Base-by-base conservation (phyloP, 2,113 vertebrate genomes). In the Xenopus laevis region DNA sequence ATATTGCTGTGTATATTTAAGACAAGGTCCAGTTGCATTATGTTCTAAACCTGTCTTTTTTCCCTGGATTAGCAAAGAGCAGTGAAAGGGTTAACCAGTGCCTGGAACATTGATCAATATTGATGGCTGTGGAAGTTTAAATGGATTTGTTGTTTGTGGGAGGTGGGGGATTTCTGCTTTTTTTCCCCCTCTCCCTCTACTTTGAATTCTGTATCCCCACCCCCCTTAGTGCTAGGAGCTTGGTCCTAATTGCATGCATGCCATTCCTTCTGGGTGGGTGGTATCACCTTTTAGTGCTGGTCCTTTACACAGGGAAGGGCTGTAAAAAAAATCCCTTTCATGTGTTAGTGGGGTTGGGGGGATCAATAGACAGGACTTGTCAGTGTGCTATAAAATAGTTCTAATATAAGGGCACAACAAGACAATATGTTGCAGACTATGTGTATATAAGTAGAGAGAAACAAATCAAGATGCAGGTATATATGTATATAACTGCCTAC, bases 201-300 rank as follows among this genome's bases (percentile, higher is more conserved):
- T 88, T 84, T 86, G 86, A 85, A 84, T 85, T 86, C 85, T 83
- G 84, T 84, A 82, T 82, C 73, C 63, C 27, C 63, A 30, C 40
- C 73, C 73, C 73, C 73, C 66, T 85, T 84, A 78, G 75, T 79
- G 80, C 84, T 90, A 89, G 88, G 90, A 91, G 89, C 87, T 83
- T 27, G 89, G 88, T 90, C 89, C 90, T 85, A 89, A 91, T 90
- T 90, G 89, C 93, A 90, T 92, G 88, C 90, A 90, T 90, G 84
- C 89, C 92, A 94, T 95, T 95, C 92, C 93, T 91, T 90, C 91
- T 84, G 93, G 90, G 90, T 93, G 93, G 90, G 92, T 94, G 92
- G 94, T 88, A 93, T 85, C 71, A 86, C 83, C 82, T 87, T 90
- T 91, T 91, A 91, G 87, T 86, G 79, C 80, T 84, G 84, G 82